Conservation (phyloP, 2,113 vertebrate species). For the Poicephalus gulielmi region DNA sequence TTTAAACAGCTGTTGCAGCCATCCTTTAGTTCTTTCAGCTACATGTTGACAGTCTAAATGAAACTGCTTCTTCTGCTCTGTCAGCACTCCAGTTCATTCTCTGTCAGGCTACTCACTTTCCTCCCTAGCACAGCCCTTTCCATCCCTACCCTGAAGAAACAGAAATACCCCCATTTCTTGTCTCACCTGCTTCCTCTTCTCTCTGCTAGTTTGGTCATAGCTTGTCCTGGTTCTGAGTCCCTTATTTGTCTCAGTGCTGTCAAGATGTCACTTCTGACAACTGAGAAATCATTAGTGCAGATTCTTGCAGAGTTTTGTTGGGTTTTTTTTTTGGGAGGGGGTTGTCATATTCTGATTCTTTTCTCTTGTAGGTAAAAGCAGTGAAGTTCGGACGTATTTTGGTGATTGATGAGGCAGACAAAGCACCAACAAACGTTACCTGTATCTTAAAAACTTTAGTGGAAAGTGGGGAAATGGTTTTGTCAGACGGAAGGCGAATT, state of each 20-base stretch:
- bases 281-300: not conserved
- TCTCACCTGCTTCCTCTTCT: not conserved
- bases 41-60: not conserved
- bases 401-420: slow-evolving; percentile 96
- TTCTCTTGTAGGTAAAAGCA: slow-evolving; percentile 87
- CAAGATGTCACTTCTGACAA: rapidly evolving
- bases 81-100: not conserved
- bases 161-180: not conserved
- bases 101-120: not conserved
- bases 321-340: not conserved
- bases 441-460: slow-evolving; percentile 97
- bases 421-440: slow-evolving; percentile 97
- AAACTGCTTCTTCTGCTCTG: not conserved
- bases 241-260: not conserved
- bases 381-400: slow-evolving; percentile 90
- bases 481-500: slow-evolving; percentile 93
- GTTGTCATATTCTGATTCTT: slow-evolving; percentile 10
- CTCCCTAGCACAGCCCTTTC: not conserved
- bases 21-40: not conserved
- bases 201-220: not conserved
- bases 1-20: not conserved
- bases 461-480: slow-evolving; percentile 96
- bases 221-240: not conserved
- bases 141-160: not conserved
- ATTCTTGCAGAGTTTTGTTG: not conserved